These are phyloP conservation scores for Ophraella communa DNA, from an alignment of 2,888 invertebrate species.

Conservation along the genomic window DNA sequence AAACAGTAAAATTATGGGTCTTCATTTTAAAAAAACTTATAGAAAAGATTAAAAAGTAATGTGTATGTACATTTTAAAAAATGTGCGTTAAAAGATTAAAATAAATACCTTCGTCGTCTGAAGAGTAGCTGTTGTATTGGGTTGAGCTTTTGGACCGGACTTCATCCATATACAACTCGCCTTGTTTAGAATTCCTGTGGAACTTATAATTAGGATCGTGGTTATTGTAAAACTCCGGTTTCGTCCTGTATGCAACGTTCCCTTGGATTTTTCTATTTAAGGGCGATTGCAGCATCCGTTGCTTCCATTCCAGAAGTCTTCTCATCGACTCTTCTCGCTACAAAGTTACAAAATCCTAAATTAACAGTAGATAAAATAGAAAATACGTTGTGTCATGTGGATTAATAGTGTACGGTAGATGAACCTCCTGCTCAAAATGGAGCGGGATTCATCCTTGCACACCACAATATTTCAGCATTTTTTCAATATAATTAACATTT, in stretches of 20 bases:
- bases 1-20: too few relatives aligned
- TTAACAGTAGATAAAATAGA: too few relatives aligned
- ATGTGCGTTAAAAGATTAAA: not conserved
- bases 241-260: constrained; percentile 42
- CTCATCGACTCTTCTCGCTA: constrained; percentile 93
- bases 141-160: constrained; percentile 46
- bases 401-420: too few relatives aligned
- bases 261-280: constrained; percentile 72
- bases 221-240: constrained; percentile 48
- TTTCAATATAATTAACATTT: too few relatives aligned
- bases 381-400: too few relatives aligned
- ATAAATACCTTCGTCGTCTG: constrained; percentile 83
- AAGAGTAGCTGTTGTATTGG: constrained; percentile 83
- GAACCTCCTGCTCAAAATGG: too few relatives aligned
- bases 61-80: not conserved
- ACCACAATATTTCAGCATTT: too few relatives aligned
- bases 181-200: constrained; percentile 33
- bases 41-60: too few relatives aligned
- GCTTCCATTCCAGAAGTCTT: constrained; percentile 88
- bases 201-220: constrained; percentile 45
- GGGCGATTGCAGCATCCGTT: constrained; percentile 89
- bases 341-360: constrained; percentile 43
- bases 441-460: too few relatives aligned
- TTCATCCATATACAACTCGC: constrained; percentile 43
- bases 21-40: too few relatives aligned